Evolutionary conservation across 2,113 vertebrate species (phyloP), one percentile per base, ranked within the genome.

Genomic region (Chrysemys picta): DNA sequence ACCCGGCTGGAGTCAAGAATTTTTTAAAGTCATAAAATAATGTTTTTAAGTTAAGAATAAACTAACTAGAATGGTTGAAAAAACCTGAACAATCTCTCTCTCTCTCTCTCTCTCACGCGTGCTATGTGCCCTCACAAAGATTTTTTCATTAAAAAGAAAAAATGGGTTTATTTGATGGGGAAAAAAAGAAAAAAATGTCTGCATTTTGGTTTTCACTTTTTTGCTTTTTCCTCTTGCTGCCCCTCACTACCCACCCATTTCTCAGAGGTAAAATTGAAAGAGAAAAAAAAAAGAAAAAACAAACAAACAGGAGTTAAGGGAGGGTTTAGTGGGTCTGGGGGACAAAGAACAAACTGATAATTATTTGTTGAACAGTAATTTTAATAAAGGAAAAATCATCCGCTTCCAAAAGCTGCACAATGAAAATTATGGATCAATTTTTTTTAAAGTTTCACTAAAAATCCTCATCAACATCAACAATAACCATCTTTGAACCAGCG

Each of bases 241-340:
- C 35, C 35, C n/a, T 72, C 19, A 4, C 5, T n/a, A 4, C 14
- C 35, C 65, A 21, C 65, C 35, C 65, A 22, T 22, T 38, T 72
- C 35, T 21, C 35, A 69, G 35, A 38, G 65, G n/a, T 72, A 72
- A 10, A 21, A 72, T 21, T 72, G 65, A 38, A 29, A 29, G 27
- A 29, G 11, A 59, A 13, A 53, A 53, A 16, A 42, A 42, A 42
- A 42, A 5, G 3, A 59, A 29, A 21, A 53, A 53, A 16, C 1
- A 52, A 50, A 5, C 9, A 49, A 10, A 10, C 57, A 27, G 57
- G 35, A 10, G 8, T 5, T 21, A n/a, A 72, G 35, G 65, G 17
- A 69, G 4, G 17, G 6, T n/a, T 16, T 69, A 35, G 62, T 4
- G 16, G 17, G 19, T 10, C 16, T 2, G 17, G 5, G 1, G 9